phyloP scores from a whole-genome alignment of 64 coral and sea anemone species.

The Montipora sp. region DNA sequence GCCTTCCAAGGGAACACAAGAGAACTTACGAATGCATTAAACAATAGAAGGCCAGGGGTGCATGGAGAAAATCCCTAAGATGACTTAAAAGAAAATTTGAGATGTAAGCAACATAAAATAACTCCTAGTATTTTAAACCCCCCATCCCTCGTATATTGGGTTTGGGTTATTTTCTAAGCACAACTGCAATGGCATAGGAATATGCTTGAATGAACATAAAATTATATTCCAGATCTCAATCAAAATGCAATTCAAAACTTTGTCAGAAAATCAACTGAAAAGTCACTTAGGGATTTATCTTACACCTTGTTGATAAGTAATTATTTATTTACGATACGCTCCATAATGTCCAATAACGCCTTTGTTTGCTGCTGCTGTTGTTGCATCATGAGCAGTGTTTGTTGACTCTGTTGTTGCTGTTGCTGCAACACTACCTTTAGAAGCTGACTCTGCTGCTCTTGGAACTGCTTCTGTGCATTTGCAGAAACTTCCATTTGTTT shows the following conservation, averaged over 20 bases:
- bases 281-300: too few relatives aligned
- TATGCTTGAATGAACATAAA: too few relatives aligned
- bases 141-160: constrained; percentile 9
- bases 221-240: too few relatives aligned
- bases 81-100: constrained; percentile 43
- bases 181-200: too few relatives aligned
- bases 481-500: constrained; percentile 34
- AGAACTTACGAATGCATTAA: constrained; percentile 44
- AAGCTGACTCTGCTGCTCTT: not conserved
- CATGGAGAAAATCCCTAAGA: constrained; percentile 38
- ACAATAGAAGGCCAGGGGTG: constrained; percentile 46
- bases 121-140: constrained; percentile 18
- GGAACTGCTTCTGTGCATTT: constrained; percentile 44
- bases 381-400: too few relatives aligned
- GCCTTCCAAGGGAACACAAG: constrained; percentile 32
- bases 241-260: too few relatives aligned
- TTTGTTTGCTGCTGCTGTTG: too few relatives aligned
- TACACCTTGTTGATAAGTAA: too few relatives aligned
- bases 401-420: not conserved
- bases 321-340: too few relatives aligned
- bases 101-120: constrained; percentile 20
- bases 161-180: constrained; percentile 5
- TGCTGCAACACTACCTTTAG: constrained; percentile 9
- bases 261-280: too few relatives aligned
- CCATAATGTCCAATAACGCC: too few relatives aligned